Conservation (phyloP, 2,797 vertebrate species). For the Pteropus rufus region DNA sequence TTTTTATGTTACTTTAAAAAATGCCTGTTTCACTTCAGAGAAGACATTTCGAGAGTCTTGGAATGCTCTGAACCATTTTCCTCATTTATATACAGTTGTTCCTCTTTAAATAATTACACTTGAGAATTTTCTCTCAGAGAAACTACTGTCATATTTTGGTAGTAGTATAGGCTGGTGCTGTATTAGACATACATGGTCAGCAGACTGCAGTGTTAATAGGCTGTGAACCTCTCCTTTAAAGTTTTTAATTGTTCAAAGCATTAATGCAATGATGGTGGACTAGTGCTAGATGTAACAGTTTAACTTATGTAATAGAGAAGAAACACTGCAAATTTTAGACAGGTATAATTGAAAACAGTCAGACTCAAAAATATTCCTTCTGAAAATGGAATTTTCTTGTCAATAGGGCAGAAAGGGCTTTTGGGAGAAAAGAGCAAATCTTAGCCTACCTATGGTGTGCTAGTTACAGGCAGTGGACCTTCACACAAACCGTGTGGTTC, state of each 20-base stretch:
- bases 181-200: background rate
- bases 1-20: constrained; percentile 14
- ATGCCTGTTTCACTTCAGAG: background rate
- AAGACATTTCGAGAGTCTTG: constrained; percentile 16
- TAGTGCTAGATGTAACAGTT: background rate
- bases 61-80: constrained; percentile 12
- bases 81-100: background rate
- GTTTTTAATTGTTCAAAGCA: constrained; percentile 33
- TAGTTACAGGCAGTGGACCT: background rate
- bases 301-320: background rate
- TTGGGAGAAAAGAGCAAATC: background rate
- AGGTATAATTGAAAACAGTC: background rate
- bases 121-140: constrained; percentile 4
- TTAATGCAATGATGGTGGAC: background rate
- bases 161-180: background rate
- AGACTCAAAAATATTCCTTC: background rate
- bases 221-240: background rate
- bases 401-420: background rate
- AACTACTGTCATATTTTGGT: background rate
- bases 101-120: constrained; percentile 9
- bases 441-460: background rate
- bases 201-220: background rate
- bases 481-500: background rate
- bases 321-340: constrained; percentile 10
- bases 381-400: background rate